Evolutionary conservation across 2,797 vertebrate species (phyloP), one percentile per base, ranked within the genome.

Genomic region (Neosalanx taihuensis): DNA sequence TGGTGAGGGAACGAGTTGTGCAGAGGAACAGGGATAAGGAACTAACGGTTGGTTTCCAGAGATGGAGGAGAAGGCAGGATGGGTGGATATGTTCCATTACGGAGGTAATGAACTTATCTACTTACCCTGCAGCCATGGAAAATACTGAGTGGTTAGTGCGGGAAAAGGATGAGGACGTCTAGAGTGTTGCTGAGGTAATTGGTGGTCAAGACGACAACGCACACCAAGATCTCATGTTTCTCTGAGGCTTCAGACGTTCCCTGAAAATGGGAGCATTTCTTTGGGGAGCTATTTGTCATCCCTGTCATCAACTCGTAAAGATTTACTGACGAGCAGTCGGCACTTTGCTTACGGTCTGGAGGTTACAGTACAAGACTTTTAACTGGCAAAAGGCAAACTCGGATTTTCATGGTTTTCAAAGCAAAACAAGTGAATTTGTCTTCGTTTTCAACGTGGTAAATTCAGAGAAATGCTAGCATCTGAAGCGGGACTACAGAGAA

Each of bases 41-140:
- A 68, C 69, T 61, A 73, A 73, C 58, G 58, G 51, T 70, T 76
- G 57, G n/a, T 69, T 31, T 2, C 46, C 18, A 63, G 57, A 37
- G 62, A 37, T 20, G 53, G 57, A 41, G 30, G 35, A 63, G 67
- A 15, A 26, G 74, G 18, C 60, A 66, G 63, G 66, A 49, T 35
- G 51, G 17, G 41, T 71, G 53, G 10, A 41, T 20, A 64, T 29
- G 31, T 77, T 80, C 77, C 66, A 60, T 68, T 64, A 70, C 68
- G 76, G 79, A 70, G 77, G 77, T 76, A 81, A 82, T 58, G 29
- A 56, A 29, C 57, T 76, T 82, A 60, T 79, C 70, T 74, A n/a
- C 41, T 12, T 31, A 46, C 35, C 74, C 72, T 60, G 23, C 70
- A 83, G 83, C 72, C 70, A 70, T 67, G 49, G 69, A 72, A 76